phyloP scores from a whole-genome alignment of 1,140 invertebrate genomes.

The Arion vulgaris region DNA sequence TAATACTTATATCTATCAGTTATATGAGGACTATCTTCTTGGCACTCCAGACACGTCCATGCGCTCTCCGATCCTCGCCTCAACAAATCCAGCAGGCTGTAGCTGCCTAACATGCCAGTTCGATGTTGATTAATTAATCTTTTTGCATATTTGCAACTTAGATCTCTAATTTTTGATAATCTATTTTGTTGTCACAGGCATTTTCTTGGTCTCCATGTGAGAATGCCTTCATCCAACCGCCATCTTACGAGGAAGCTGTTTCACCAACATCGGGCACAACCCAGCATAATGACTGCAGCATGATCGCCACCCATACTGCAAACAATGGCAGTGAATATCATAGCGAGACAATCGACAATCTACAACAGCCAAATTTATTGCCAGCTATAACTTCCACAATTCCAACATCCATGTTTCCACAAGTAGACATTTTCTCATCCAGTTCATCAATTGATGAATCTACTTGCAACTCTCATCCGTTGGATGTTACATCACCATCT shows the following conservation, averaged over 20 bases:
- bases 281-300: not conserved
- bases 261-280: not conserved
- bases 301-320: not conserved
- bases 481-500: not conserved
- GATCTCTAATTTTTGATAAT: too few species aligned
- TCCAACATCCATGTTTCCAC: not conserved
- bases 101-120: too few species aligned
- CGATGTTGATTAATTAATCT: too few species aligned
- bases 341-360: not conserved
- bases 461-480: not conserved
- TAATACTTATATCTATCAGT: too few species aligned
- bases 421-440: not conserved
- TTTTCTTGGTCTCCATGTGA: slow-evolving; percentile 18
- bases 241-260: slow-evolving; percentile 21
- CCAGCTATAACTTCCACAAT: not conserved
- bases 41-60: too few species aligned
- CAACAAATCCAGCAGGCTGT: too few species aligned
- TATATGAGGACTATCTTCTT: too few species aligned
- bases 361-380: not conserved
- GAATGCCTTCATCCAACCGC: slow-evolving; percentile 3
- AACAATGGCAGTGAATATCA: not conserved
- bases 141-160: too few species aligned
- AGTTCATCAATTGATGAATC: not conserved
- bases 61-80: too few species aligned
- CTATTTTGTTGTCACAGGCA: slow-evolving; percentile 11